A percentile compares a stretch with the other conserved stretches of the same genome.
Evolutionary conservation across 2,797 vertebrate species (phyloP).

Genomic region (Cyprinella venusta): DNA sequence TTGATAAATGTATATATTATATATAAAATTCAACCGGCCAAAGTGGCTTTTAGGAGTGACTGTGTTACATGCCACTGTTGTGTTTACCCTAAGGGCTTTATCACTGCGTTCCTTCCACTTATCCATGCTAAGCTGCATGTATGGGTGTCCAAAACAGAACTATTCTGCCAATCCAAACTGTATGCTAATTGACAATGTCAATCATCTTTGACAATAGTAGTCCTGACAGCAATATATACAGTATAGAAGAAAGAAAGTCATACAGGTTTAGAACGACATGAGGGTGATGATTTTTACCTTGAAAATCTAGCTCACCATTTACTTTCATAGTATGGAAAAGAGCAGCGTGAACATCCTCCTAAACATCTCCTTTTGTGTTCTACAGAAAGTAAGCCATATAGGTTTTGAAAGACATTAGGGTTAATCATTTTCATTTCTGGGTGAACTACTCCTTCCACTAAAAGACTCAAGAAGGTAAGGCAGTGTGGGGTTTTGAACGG

Average conservation of each 20-base stretch:
- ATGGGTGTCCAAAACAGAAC: neutral
- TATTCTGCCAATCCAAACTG: neutral
- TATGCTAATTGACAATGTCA: neutral
- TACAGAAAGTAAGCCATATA: neutral
- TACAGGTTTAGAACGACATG: neutral
- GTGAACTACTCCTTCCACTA: conserved; percentile 10
- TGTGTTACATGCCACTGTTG: no score
- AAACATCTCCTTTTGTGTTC: neutral
- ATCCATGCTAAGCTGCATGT: neutral
- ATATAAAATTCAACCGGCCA: no score
- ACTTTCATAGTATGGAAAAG: neutral
- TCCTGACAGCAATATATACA: neutral
- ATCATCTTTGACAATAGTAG: neutral
- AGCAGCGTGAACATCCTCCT: neutral
- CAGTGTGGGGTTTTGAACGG: neutral
- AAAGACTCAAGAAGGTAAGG: conserved; percentile 1
- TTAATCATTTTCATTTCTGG: neutral
- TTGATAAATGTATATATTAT: no score
- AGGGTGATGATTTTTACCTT: neutral
- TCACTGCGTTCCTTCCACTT: neutral
- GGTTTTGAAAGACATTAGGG: neutral
- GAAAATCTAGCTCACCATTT: neutral
- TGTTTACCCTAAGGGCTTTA: neutral
- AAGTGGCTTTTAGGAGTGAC: no score
- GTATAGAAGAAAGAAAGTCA: neutral